These are phyloP conservation scores for Volucella inanis DNA, from an alignment of 2,888 invertebrate species.

Conservation along the genomic window DNA sequence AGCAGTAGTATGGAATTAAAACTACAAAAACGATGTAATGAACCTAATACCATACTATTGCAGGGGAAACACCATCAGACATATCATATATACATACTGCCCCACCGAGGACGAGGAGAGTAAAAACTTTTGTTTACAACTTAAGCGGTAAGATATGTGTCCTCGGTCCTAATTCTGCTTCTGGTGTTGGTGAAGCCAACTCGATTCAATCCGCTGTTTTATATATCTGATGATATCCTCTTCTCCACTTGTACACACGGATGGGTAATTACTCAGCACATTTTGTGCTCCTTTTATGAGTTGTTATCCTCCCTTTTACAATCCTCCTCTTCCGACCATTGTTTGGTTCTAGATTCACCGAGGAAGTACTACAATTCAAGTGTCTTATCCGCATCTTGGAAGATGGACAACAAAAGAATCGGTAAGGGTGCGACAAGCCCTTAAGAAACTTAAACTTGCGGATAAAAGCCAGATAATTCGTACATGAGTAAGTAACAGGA, in stretches of 20 bases:
- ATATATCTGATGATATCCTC: slow-evolving; percentile 58
- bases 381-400: slow-evolving; percentile 29
- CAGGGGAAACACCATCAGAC: slow-evolving; percentile 18
- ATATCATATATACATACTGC: not conserved
- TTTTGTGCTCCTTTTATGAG: slow-evolving; percentile 69
- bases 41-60: slow-evolving; percentile 67
- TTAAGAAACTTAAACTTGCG: slow-evolving; percentile 64
- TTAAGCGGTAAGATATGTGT: slow-evolving; percentile 3
- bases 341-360: not conserved
- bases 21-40: slow-evolving; percentile 73
- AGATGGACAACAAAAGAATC: slow-evolving; percentile 39
- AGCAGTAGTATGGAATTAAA: slow-evolving; percentile 60
- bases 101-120: slow-evolving; percentile 24
- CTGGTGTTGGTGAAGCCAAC: not conserved
- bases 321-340: slow-evolving; percentile 10
- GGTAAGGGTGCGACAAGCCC: slow-evolving; percentile 43
- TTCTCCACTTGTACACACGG: slow-evolving; percentile 67
- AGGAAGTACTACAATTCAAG: slow-evolving; percentile 48
- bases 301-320: slow-evolving; percentile 22
- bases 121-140: slow-evolving; percentile 65
- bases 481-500: slow-evolving; percentile 68
- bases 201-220: slow-evolving; percentile 49
- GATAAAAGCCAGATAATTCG: slow-evolving; percentile 71
- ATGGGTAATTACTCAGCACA: slow-evolving; percentile 74
- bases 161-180: not conserved